Conservation (phyloP, 2,113 vertebrate species). For the Anhinga rufa region DNA sequence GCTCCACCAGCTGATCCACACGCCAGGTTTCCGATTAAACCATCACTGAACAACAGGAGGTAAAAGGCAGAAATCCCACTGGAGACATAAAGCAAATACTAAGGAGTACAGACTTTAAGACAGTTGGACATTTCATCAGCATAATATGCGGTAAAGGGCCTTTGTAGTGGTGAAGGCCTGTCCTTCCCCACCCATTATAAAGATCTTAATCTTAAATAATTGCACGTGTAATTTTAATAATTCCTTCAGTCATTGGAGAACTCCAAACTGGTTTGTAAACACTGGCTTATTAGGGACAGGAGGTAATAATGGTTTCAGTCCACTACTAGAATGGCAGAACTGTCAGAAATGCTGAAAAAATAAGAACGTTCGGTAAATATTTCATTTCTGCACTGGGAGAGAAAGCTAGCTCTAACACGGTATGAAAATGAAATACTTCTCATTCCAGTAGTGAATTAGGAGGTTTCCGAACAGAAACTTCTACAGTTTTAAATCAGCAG, state of each 20-base stretch:
- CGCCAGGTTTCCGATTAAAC: not conserved
- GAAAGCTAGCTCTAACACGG: not conserved
- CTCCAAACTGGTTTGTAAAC: not conserved
- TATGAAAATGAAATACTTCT: not conserved
- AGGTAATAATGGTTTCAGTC: not conserved
- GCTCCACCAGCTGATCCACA: not conserved
- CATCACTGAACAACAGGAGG: not conserved
- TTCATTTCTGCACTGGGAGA: not conserved
- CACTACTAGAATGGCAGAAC: not conserved
- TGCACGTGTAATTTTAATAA: not conserved
- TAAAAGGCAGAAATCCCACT: not conserved
- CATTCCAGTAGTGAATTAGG: not conserved
- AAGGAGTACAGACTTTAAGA: not conserved
- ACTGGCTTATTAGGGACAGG: not conserved
- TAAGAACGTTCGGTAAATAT: not conserved
- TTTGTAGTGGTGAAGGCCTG: not conserved
- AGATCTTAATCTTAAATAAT: not conserved
- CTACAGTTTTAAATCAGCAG: not conserved
- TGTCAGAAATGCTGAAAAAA: not conserved
- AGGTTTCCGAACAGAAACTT: not conserved
- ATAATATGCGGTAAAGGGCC: not conserved
- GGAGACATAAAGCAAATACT: not conserved
- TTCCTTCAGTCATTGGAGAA: not conserved
- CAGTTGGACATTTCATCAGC: not conserved
- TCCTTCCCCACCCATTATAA: not conserved